Evolutionary conservation across 2,113 vertebrate genomes (phyloP).

Genomic region (Stegostoma tigrinum): DNA sequence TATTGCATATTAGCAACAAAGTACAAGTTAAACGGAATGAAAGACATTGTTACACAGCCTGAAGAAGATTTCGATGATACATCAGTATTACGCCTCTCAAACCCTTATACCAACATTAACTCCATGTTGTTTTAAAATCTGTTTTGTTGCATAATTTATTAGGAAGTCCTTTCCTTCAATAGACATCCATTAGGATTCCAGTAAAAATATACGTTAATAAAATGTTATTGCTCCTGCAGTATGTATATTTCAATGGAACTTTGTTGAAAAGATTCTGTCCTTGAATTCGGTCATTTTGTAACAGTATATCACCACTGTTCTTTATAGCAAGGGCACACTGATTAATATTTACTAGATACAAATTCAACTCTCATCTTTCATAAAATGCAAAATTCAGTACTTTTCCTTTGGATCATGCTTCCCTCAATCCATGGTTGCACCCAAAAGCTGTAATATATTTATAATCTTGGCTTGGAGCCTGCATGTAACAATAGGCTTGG

Average conservation of each 20-base stretch:
- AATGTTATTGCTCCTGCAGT: neutral
- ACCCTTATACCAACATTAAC: neutral
- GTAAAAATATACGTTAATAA: neutral
- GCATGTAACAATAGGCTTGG: conserved; percentile 12
- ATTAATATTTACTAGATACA: neutral
- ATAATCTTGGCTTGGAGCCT: conserved; percentile 28
- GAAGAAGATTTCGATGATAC: too few relatives aligned
- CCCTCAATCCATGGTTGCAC: neutral
- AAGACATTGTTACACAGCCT: too few relatives aligned
- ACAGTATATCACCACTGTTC: neutral
- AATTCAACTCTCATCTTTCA: neutral
- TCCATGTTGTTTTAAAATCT: neutral
- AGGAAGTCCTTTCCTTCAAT: neutral
- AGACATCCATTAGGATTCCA: neutral
- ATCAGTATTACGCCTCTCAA: too few relatives aligned
- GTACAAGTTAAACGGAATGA: too few relatives aligned
- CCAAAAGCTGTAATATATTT: conserved; percentile 8
- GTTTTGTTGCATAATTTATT: neutral
- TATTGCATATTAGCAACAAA: too few relatives aligned
- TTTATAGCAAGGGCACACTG: neutral
- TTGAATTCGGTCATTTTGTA: neutral
- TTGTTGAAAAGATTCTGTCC: neutral
- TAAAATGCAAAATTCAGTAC: neutral
- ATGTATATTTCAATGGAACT: neutral
- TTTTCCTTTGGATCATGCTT: neutral